Evolutionary conservation across 1,140 invertebrate species (phyloP), one percentile per base, ranked within the genome.

Genomic region (Coptotermes formosanus): DNA sequence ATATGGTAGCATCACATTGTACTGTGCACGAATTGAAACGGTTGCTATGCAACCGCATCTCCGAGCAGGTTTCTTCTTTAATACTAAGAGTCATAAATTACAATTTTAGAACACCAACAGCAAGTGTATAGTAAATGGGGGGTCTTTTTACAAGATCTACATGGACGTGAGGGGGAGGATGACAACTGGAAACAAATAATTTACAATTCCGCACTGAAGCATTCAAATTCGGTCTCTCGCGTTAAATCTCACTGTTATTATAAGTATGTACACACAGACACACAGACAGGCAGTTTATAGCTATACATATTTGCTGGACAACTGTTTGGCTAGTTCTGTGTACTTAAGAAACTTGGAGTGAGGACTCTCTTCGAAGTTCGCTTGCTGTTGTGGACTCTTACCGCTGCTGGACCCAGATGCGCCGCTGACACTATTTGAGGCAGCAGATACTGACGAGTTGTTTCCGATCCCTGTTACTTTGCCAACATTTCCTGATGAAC

Each of bases 261-360:
- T 30, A 21, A 48, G 86, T 75, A 75, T 75, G 9, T 75, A 30
- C n/a, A 75, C 64, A 75, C 64, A 75, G 64, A 30, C n/a, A 75
- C 64, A 75, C 64, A 75, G 64, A 9, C 64, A 75, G 52, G 19
- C 64, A 75, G 9, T 75, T 25, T 81, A 30, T 30, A 85, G 87
- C 93, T 95, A 97, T 94, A 96, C 96, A 92, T 98, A 98, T 93
- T 98, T 98, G 92, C 97, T 98, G 90, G 97, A 98, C 90, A 98
- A 93, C 92, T 98, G 97, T 92, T 98, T 98, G 88, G 97, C 97
- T 90, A 98, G 94, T 93, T 98, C 97, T 89, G 97, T 97, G 92
- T 98, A 98, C 93, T 98, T 98, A 88, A 98, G 94, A 93, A 98
- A 98, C 93, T 98, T 98, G 87, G 97, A 98, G 92, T 98, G 97